Evolutionary conservation across 2,113 vertebrate species (phyloP), one percentile per base, ranked within the genome.

Genomic region (Mirounga angustirostris): DNA sequence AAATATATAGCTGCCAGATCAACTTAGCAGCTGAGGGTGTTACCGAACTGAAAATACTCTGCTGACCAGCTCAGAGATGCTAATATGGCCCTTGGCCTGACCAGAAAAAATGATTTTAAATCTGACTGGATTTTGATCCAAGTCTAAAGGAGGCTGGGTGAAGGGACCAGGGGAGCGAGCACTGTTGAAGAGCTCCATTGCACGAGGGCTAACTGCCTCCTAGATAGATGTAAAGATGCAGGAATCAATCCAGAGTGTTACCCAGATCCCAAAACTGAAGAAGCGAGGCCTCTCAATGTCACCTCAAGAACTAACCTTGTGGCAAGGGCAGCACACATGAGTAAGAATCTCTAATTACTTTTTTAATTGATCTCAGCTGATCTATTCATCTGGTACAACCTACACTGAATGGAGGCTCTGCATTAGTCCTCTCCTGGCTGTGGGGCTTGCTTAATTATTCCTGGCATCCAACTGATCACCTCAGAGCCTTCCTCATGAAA

Each of bases 281-380:
- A 33, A 24, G 56, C 46, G 63, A 80, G 58, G n/a, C 54, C 28
- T 71, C 19, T 89, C 11, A 0, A 7, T 84, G 76, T 95, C 67
- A 82, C 59, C 65, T n/a, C 0, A 0, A 43, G 33, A 90, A 65
- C 79, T 85, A 90, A 89, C 76, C n/a, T 56, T 56, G 7, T 30
- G 63, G 40, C 71, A 89, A 96, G 89, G 67, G 58, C 56, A 92
- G 82, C 24, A 78, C 89, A 46, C 19, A 24, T 59, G 22, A 95
- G 22, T 61, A 85, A 94, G 83, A 88, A 69, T 65, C 65, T 86
- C 81, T 90, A 90, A 92, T 97, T 84, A 74, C 40, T 30, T 89
- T 93, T 80, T 76, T 67, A 30, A 96, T 94, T 88, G 88, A 96
- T 96, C 88, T 94, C 63, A 80, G 40, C n/a, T 82, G 80, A 96